These are phyloP conservation scores for Homalodisca vitripennis DNA, from an alignment of 1,140 invertebrate species.

Conservation along the genomic window DNA sequence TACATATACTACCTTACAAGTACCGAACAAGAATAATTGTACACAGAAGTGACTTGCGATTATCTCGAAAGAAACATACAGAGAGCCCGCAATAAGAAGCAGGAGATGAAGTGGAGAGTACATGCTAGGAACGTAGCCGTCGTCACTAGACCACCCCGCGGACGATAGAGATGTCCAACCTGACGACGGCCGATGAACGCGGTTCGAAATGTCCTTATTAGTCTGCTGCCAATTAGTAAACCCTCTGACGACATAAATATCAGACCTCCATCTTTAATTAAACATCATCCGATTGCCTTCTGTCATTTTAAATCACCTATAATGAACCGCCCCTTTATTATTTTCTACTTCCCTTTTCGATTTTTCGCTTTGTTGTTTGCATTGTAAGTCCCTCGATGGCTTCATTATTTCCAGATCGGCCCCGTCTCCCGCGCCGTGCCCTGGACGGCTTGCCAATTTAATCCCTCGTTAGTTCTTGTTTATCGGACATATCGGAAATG, in stretches of 20 bases:
- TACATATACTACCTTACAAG: too few species aligned
- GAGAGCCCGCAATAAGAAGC: too few species aligned
- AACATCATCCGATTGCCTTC: constrained; percentile 24
- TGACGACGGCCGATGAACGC: background rate
- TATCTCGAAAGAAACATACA: too few species aligned
- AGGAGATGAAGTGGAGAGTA: too few species aligned
- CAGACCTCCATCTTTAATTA: constrained; percentile 16
- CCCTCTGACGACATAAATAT: constrained; percentile 14
- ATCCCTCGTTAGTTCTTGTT: constrained; percentile 25
- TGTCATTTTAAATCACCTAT: constrained; percentile 26
- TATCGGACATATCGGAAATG: constrained; percentile 22
- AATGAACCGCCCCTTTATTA: constrained; percentile 26
- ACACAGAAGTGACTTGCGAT: too few species aligned
- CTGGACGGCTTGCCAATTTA: constrained; percentile 11
- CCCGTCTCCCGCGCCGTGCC: background rate
- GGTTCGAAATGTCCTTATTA: constrained; percentile 16
- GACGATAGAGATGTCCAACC: constrained; percentile 6
- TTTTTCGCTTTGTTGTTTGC: constrained; percentile 23
- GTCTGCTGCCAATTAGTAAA: constrained; percentile 13
- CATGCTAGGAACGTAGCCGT: too few species aligned
- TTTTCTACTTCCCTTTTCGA: constrained; percentile 21
- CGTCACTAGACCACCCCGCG: constrained; percentile 19
- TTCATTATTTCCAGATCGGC: constrained; percentile 17
- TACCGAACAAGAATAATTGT: too few species aligned
- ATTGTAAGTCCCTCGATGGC: constrained; percentile 16